These are phyloP conservation scores for Meteorus cinctellus DNA, from an alignment of 2,888 invertebrate species.

Conservation along the genomic window DNA sequence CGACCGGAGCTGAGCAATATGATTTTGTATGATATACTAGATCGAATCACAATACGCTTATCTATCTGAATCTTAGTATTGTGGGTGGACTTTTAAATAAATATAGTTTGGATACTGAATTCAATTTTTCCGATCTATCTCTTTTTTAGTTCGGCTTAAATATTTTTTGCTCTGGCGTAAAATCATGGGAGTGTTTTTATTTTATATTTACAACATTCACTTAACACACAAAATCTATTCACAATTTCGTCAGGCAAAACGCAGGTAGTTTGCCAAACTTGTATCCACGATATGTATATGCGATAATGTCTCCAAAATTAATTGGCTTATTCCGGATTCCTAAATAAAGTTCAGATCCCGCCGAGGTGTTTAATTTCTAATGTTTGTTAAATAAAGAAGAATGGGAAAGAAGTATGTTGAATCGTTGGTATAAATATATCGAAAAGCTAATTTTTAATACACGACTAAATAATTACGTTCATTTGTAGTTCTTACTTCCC, in stretches of 20 bases:
- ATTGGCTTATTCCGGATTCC: neutral
- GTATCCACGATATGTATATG: slow-evolving; percentile 16
- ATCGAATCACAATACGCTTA: slow-evolving; percentile 43
- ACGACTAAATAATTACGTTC: slow-evolving; percentile 26
- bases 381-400: slow-evolving; percentile 58
- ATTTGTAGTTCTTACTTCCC: slow-evolving; percentile 47
- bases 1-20: slow-evolving; percentile 42
- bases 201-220: slow-evolving; percentile 4
- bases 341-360: slow-evolving; percentile 25
- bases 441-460: slow-evolving; percentile 61
- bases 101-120: slow-evolving; percentile 53
- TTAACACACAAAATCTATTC: neutral
- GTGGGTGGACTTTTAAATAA: slow-evolving; percentile 52
- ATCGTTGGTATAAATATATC: slow-evolving; percentile 66
- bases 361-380: slow-evolving; percentile 54
- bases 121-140: slow-evolving; percentile 46
- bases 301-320: slow-evolving; percentile 6
- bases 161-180: slow-evolving; percentile 31
- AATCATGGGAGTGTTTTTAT: slow-evolving; percentile 17
- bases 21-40: slow-evolving; percentile 47
- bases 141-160: slow-evolving; percentile 41
- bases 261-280: slow-evolving; percentile 21
- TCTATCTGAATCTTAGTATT: slow-evolving; percentile 30
- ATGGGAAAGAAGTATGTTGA: slow-evolving; percentile 57
- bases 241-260: slow-evolving; percentile 16